Evolutionary conservation across 2,888 invertebrate genomes (phyloP), one percentile per base, ranked within the genome.

Genomic region (Scaeva pyrastri): DNA sequence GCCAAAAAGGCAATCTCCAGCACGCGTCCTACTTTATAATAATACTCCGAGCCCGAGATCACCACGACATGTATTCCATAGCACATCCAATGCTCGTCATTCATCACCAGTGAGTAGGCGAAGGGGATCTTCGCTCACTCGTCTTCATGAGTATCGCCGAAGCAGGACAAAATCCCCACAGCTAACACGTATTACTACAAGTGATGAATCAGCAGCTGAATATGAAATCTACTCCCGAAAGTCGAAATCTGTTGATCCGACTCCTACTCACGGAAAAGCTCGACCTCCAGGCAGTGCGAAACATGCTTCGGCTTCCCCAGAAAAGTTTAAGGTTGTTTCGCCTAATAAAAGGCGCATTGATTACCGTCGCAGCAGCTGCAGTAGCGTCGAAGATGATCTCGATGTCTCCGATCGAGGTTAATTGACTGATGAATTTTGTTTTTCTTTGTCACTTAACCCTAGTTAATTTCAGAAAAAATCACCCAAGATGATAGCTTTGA

Each of bases 21-120:
- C 90, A 39, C 89, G 92, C 31, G 91, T 92, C 16, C 88, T 92
- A 50, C 88, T 92, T 21, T 92, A 92, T 73, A 92, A 91, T 88
- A 91, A 89, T 64, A 84, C 81, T 74, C 90, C 90, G 78, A 91
- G 92, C 85, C 91, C 91, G 41, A 88, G 91, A 41, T 85, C 90
- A 58, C 87, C 90, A 19, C 90, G 90, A 41, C 76, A 73, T 77
- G n/a, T 58, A 11, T 58, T 74, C 36, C 64, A 56, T 39, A 66
- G 56, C 16, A 72, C 55, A 45, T 50, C 77, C 50, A 75, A 43
- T 19, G 72, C 31, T 12, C 66, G 60, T 26, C 75, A 43, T 68
- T 70, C 77, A 1, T 88, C 88, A 52, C 82, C 91, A 76, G 88
- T 89, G 52, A 73, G 88, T 62, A 78, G 82, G 10, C 64, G 81